Evolutionary conservation across 2,113 vertebrate genomes (phyloP), one percentile per base, ranked within the genome.

Genomic region (Zosterops pallidus): DNA sequence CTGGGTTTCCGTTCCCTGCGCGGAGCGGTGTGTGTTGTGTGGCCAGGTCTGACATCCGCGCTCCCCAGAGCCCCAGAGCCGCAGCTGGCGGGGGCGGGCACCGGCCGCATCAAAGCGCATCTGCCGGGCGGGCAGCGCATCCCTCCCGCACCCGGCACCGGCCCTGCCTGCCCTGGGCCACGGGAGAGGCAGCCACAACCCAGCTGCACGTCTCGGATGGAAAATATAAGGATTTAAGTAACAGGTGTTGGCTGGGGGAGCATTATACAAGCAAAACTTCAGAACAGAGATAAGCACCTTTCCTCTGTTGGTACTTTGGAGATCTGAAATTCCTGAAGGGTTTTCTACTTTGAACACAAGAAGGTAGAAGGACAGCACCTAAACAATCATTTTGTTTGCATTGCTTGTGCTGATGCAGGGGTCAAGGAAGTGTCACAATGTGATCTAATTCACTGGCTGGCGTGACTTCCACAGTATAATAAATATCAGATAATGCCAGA

Each of bases 51-150:
- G 83, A 64, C 56, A 71, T 65, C 77, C 31, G 0, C 2, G 15
- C 20, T 93, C 86, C 90, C 86, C 33, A 1, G 91, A 92, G 94
- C 60, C 50, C 18, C 7, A 4, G 60, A 25, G 12, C n/a, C 2
- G 2, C 74, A 52, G 92, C 50, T 92, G 93, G 84, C 92, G 86
- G 64, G 56, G 78, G 20, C 5, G n/a, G 63, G 60, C 39, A 0
- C 0, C 5, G 22, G 55, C 9, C 9, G 9, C 9, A 97, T 96
- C 94, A 96, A 96, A 97, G 96, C 69, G 11, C 92, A 94, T 83
- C 82, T 94, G 94, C 74, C 0, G 25, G 52, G 52, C 21, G 33
- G 35, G 55, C 89, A 52, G 77, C 4, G 21, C 31, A 39, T 35
- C 83, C 44, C 70, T 23, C 9, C 84, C 35, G 70, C 80, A 2